Percentiles rank a stretch among this genome's conserved stretches.
phyloP scores from a whole-genome alignment of 2,797 vertebrate genomes.

The Ptychadena robeensis region DNA sequence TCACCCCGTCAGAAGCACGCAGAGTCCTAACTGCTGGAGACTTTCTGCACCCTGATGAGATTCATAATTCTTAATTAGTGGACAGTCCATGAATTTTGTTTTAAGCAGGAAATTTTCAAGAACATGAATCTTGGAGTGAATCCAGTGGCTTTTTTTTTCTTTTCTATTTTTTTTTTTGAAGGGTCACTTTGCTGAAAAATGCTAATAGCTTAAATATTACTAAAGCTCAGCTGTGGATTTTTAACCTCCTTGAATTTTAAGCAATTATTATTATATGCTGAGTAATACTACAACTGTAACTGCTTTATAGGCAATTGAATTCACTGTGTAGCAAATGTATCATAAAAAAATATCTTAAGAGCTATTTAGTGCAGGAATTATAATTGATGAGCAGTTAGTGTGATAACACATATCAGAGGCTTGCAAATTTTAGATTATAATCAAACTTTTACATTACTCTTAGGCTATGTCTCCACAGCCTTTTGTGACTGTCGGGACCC shows the following conservation, averaged over 20 bases:
- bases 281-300: background rate
- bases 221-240: background rate
- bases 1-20: background rate
- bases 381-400: too few relatives aligned
- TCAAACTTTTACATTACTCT: too few relatives aligned
- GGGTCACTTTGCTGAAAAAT: slow-evolving; percentile 47
- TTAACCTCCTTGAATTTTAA: background rate
- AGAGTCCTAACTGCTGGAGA: slow-evolving; percentile 1
- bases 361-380: background rate
- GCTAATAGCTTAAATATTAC: slow-evolving; percentile 11
- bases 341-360: background rate
- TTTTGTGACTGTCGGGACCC: too few relatives aligned
- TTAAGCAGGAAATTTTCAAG: slow-evolving; percentile 3
- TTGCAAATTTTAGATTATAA: too few relatives aligned
- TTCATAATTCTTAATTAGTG: slow-evolving; percentile 56
- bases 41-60: slow-evolving; percentile 25
- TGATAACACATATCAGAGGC: too few relatives aligned
- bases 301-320: background rate
- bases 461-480: too few relatives aligned
- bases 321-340: background rate
- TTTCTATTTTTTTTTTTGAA: too few relatives aligned
- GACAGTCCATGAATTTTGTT: slow-evolving; percentile 28
- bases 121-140: slow-evolving; percentile 32
- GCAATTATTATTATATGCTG: background rate
- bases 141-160: slow-evolving; percentile 43